phyloP scores from a whole-genome alignment of 2,888 invertebrate genomes.

The Heteromurus nitidus region DNA sequence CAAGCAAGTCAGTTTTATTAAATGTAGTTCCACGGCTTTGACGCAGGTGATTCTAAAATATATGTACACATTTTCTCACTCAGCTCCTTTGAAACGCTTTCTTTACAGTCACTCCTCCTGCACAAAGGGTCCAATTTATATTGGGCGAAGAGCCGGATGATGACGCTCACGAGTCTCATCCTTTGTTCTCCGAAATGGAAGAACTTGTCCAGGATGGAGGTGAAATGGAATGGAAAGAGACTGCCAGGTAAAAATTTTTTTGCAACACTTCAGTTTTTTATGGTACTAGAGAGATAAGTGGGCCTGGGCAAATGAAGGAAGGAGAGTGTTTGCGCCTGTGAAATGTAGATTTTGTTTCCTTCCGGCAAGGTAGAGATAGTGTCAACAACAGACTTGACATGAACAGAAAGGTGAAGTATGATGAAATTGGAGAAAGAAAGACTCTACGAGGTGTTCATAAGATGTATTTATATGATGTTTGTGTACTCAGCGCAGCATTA shows the following conservation, averaged over 20 bases:
- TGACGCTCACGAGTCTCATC: constrained; percentile 88
- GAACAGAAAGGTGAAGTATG: no score
- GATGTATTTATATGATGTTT: no score
- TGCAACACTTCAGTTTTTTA: not conserved
- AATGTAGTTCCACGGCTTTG: constrained; percentile 6
- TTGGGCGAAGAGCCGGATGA: constrained; percentile 95
- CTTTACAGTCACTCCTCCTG: constrained; percentile 90
- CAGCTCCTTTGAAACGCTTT: not conserved
- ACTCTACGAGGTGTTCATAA: no score
- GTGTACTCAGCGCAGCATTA: no score
- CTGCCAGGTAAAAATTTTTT: constrained; percentile 86
- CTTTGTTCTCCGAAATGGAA: constrained; percentile 98
- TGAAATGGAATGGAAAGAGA: constrained; percentile 98
- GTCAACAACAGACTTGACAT: not conserved
- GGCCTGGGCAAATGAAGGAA: not conserved
- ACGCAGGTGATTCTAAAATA: not conserved
- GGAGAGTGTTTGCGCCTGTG: not conserved
- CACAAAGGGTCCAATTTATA: constrained; percentile 97
- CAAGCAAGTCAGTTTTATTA: constrained; percentile 48
- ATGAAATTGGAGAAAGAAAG: no score
- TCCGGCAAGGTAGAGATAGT: not conserved
- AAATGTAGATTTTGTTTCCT: not conserved
- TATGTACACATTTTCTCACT: not conserved
- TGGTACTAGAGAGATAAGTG: no score
- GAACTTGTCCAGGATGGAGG: constrained; percentile 89